These are phyloP conservation scores for Chrysolina americana DNA, from an alignment of 2,888 invertebrate genomes.

Conservation along the genomic window DNA sequence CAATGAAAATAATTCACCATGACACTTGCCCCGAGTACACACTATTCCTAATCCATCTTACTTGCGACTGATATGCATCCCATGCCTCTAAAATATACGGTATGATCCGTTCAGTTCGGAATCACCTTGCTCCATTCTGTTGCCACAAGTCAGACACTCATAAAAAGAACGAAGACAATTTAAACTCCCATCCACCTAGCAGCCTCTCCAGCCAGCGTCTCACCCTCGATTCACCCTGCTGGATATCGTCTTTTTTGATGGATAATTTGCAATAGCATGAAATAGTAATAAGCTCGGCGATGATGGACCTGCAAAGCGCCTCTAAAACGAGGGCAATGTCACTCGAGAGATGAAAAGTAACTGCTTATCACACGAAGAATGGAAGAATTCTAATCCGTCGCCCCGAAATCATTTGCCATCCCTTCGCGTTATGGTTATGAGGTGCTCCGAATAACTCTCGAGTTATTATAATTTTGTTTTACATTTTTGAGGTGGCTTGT, in stretches of 20 bases:
- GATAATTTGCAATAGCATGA: slow-evolving; percentile 67
- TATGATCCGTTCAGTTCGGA: too few species aligned
- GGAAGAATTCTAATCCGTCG: slow-evolving; percentile 52
- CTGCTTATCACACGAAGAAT: slow-evolving; percentile 58
- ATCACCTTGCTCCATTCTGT: too few species aligned
- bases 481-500: slow-evolving; percentile 51
- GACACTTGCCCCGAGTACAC: too few species aligned
- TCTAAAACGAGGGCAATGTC: slow-evolving; percentile 53
- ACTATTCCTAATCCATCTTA: too few species aligned
- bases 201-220: neutral
- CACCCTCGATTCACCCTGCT: slow-evolving; percentile 2
- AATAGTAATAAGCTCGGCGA: slow-evolving; percentile 63
- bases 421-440: slow-evolving; percentile 54
- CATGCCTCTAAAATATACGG: too few species aligned
- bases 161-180: slow-evolving; percentile 17
- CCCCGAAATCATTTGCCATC: slow-evolving; percentile 54
- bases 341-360: slow-evolving; percentile 57
- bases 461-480: slow-evolving; percentile 60
- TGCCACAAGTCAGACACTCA: neutral
- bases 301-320: slow-evolving; percentile 56
- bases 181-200: slow-evolving; percentile 7
- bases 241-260: slow-evolving; percentile 54
- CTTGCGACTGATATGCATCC: too few species aligned
- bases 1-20: too few species aligned
- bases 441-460: slow-evolving; percentile 54